Conservation (phyloP, 1,140 invertebrate species). For the Leptinotarsa defecta region DNA sequence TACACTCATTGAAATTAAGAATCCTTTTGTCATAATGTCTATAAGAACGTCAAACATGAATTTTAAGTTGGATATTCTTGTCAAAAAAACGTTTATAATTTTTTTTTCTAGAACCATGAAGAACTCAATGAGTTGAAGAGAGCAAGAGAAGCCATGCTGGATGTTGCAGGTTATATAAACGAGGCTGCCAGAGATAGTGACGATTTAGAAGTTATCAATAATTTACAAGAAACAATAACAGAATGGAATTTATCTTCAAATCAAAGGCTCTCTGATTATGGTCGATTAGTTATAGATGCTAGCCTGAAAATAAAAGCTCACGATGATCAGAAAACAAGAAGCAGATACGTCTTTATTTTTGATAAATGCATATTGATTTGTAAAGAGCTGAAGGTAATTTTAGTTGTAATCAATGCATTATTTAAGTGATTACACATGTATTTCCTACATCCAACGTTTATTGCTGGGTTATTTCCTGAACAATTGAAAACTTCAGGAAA, state of each 20-base stretch:
- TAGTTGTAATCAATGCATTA: not conserved
- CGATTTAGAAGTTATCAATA: conserved; percentile 85
- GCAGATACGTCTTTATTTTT: conserved; percentile 94
- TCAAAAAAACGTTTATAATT: not conserved
- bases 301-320: conserved; percentile 92
- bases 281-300: conserved; percentile 87
- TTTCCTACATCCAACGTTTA: too few species aligned
- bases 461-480: too few species aligned
- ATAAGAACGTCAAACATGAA: not conserved
- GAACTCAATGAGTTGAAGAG: conserved; percentile 81
- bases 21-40: too few species aligned
- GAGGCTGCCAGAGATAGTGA: conserved; percentile 98
- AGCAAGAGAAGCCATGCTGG: conserved; percentile 95
- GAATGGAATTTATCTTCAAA: conserved; percentile 68
- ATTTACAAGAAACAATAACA: conserved; percentile 81
- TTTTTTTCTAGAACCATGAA: conserved; percentile 67
- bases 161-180: conserved; percentile 96
- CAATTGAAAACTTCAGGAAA: too few species aligned
- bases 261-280: conserved; percentile 71
- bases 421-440: too few species aligned
- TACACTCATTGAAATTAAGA: too few species aligned
- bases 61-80: not conserved
- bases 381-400: conserved; percentile 65
- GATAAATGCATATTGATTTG: conserved; percentile 96
- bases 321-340: conserved; percentile 82